Base-by-base conservation (phyloP, 1,140 invertebrate genomes). In the Pomacea maculata region DNA sequence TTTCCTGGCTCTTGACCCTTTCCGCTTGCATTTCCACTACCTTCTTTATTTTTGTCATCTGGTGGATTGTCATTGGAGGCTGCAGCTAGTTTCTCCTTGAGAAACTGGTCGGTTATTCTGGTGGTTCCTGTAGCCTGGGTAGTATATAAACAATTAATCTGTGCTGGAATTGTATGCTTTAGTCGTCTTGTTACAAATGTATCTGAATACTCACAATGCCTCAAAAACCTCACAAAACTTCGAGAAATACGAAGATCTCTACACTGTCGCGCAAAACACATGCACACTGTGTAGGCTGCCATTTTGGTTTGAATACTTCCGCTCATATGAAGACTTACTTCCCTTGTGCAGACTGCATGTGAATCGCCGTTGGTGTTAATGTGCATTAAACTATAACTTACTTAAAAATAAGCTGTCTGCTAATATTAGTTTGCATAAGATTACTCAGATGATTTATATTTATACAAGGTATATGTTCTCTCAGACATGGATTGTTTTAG, bases 281-380 rank as follows among this genome's bases (percentile, higher is more conserved):
- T 82, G 81, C 78, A 80, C 73, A 54, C 78, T 55, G 68, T 82
- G 81, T 75, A 82, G 34, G 81, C 81, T 54, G 81, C 81, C 81
- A 82, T 82, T 65, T 82, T 82, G 72, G n/a, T 75, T 65, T 29
- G n/a, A 14, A 55, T 54, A 65, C 21, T n/a, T 71, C 11, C n/a
- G 9, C 57, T 70, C 19, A 55, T 70, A 67, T 21, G 19, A 25
- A 21, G 29, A 34, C 68, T 77, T 77, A 77, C 29, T 29, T 77
- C 75, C 75, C 75, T 64, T 76, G 54, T 5, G 52, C 54, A 25
- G 7, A 9, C 54, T 55, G 54, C 55, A 57, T 57, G 52, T 17
- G 25, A 2, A n/a, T 45, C 34, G 34, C 34, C 25, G 34, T 45
- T 45, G 6, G 34, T 25, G 25, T 45, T 6, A 45, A 45, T 45